Percentiles rank a stretch among this genome's conserved stretches.
Evolutionary conservation across 2,113 vertebrate genomes (phyloP).

Genomic region (Pionites leucogaster): DNA sequence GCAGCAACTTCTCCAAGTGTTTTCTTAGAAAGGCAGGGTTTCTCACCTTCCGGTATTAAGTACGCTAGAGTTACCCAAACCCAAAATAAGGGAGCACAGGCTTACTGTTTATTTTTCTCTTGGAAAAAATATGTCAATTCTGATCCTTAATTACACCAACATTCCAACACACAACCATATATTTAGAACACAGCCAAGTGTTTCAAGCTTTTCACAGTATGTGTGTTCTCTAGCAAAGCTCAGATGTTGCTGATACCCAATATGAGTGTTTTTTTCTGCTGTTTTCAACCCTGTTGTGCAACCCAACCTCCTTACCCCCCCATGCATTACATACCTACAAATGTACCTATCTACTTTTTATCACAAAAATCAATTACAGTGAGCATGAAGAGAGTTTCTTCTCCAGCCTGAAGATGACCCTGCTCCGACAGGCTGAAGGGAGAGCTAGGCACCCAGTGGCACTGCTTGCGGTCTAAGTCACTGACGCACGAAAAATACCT

Average conservation of each 20-base stretch:
- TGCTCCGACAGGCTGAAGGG: not conserved
- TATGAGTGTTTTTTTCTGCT: accelerated
- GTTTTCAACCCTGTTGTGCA: accelerated
- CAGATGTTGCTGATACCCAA: accelerated
- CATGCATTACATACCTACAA: accelerated
- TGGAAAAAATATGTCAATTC: accelerated
- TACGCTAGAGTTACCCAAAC: accelerated
- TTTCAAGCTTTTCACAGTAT: not conserved
- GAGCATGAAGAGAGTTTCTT: accelerated
- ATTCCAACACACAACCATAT: accelerated
- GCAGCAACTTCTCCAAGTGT: not conserved
- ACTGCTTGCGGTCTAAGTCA: not conserved
- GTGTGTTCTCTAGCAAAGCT: accelerated
- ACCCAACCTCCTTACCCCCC: not conserved
- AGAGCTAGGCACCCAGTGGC: accelerated
- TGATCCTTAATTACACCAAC: not conserved
- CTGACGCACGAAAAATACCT: too few relatives aligned
- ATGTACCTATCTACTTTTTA: not conserved
- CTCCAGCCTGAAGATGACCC: accelerated
- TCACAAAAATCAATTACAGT: accelerated
- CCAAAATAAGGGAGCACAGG: not conserved
- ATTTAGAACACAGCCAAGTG: not conserved
- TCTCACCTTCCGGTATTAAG: not conserved
- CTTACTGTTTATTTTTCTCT: not conserved
- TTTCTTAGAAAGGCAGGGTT: accelerated